Percentiles rank a stretch among this genome's conserved stretches.
Evolutionary conservation across 2,797 vertebrate genomes (phyloP).

Genomic region (Sparus aurata): DNA sequence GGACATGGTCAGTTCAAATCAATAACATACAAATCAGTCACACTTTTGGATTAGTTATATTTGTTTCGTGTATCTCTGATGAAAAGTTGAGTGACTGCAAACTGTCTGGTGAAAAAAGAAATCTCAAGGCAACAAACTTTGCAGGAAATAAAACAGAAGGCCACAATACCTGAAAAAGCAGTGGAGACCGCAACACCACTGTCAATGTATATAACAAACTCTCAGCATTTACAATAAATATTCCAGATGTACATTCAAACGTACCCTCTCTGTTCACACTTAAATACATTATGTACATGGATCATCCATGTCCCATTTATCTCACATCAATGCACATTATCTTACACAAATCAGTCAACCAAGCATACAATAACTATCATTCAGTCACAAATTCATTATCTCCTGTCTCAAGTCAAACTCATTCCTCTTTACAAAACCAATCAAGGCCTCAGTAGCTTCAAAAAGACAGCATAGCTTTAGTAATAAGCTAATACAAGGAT

Average conservation of each 20-base stretch:
- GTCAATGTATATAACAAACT: conserved; percentile 57
- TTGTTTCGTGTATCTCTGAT: conserved; percentile 51
- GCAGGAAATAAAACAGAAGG: conserved; percentile 58
- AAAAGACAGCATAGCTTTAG: conserved; percentile 1
- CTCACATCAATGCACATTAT: conserved; percentile 57
- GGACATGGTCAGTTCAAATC: conserved; percentile 18
- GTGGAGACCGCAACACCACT: conserved; percentile 39
- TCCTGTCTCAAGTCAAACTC: conserved; percentile 19
- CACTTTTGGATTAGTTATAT: not conserved
- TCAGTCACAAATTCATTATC: conserved; percentile 67
- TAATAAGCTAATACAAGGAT: conserved; percentile 41
- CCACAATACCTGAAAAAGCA: conserved; percentile 66
- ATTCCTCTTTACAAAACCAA: conserved; percentile 2
- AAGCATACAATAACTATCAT: conserved; percentile 74
- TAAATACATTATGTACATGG: conserved; percentile 78
- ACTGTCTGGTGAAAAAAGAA: conserved; percentile 48
- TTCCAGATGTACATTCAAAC: conserved; percentile 68
- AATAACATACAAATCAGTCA: conserved; percentile 1
- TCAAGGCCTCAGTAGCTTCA: conserved; percentile 15
- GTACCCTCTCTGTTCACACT: conserved; percentile 63
- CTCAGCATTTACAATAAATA: conserved; percentile 73
- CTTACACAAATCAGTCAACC: conserved; percentile 60
- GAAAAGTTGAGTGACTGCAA: conserved; percentile 36
- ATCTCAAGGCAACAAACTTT: conserved; percentile 50
- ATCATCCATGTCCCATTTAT: conserved; percentile 52